phyloP scores from a whole-genome alignment of 2,888 invertebrate genomes.

The Perithous albicinctus region DNA sequence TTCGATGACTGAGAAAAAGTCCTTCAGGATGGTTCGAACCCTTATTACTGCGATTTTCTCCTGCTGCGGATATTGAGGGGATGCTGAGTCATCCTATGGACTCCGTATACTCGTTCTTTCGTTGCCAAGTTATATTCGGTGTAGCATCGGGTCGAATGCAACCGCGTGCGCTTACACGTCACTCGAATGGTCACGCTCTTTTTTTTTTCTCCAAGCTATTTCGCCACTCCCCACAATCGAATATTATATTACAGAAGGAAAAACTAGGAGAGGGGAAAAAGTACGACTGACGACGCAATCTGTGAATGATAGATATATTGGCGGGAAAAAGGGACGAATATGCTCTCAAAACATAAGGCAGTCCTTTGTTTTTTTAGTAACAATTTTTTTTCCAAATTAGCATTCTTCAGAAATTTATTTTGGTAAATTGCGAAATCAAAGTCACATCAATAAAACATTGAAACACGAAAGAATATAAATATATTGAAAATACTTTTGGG shows the following conservation, averaged over 20 bases:
- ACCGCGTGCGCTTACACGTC: slow-evolving; percentile 72
- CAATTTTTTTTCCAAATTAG: background rate
- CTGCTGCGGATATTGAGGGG: slow-evolving; percentile 66
- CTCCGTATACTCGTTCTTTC: slow-evolving; percentile 22
- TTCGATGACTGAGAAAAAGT: slow-evolving; percentile 31
- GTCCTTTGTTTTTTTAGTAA: no score
- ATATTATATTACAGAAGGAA: slow-evolving; percentile 64
- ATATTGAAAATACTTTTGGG: no score
- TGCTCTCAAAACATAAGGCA: background rate
- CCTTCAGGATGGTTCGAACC: no score
- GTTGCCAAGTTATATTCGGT: slow-evolving; percentile 71
- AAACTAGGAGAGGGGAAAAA: slow-evolving; percentile 32
- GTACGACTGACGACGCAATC: slow-evolving; percentile 80
- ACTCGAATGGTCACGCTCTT: slow-evolving; percentile 63
- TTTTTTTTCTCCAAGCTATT: slow-evolving; percentile 46
- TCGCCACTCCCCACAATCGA: slow-evolving; percentile 35
- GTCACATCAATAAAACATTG: no score
- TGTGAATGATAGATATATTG: slow-evolving; percentile 80
- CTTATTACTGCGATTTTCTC: slow-evolving; percentile 48
- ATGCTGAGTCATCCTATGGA: slow-evolving; percentile 79
- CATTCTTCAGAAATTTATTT: no score
- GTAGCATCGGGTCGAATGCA: slow-evolving; percentile 42
- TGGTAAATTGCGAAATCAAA: background rate
- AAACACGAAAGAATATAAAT: no score
- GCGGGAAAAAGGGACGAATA: slow-evolving; percentile 7